phyloP scores from a whole-genome alignment of 2,888 invertebrate species.

The Unio pictorum region DNA sequence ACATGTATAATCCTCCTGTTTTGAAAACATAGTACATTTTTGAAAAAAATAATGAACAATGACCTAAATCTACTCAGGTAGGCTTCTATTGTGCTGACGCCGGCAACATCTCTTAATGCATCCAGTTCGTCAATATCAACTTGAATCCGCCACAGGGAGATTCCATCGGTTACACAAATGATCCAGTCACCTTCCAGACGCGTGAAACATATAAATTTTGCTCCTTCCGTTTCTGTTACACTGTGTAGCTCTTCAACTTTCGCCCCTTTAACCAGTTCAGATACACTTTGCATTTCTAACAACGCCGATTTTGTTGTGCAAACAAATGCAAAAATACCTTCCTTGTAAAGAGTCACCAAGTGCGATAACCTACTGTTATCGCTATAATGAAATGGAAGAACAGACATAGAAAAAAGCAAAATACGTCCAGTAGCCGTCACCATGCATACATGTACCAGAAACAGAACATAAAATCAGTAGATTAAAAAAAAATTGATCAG shows the following conservation, averaged over 20 bases:
- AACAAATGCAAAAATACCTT: too few relatives aligned
- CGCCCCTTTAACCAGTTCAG: constrained; percentile 38
- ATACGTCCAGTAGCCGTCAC: too few relatives aligned
- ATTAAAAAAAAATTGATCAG: too few relatives aligned
- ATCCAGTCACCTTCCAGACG: constrained; percentile 41
- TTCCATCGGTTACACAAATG: constrained; percentile 57
- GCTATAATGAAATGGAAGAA: too few relatives aligned
- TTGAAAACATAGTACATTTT: too few relatives aligned
- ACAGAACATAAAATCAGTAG: too few relatives aligned
- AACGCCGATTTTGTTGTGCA: too few relatives aligned
- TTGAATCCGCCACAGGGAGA: constrained; percentile 57
- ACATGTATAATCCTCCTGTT: too few relatives aligned
- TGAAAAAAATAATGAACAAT: neutral
- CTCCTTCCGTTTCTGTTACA: constrained; percentile 38
- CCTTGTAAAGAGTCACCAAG: too few relatives aligned
- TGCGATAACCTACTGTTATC: too few relatives aligned
- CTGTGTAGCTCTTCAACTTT: constrained; percentile 47
- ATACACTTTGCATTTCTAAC: constrained; percentile 22
- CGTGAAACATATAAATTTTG: constrained; percentile 60
- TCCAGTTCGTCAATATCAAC: constrained; percentile 58
- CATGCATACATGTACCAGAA: too few relatives aligned
- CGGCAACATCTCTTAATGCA: constrained; percentile 51
- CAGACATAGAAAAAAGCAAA: too few relatives aligned
- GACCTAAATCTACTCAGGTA: constrained; percentile 58
- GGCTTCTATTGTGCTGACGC: constrained; percentile 45